These are phyloP conservation scores for Anser brachyrhynchus DNA, from an alignment of 2,113 vertebrate species.

Conservation along the genomic window DNA sequence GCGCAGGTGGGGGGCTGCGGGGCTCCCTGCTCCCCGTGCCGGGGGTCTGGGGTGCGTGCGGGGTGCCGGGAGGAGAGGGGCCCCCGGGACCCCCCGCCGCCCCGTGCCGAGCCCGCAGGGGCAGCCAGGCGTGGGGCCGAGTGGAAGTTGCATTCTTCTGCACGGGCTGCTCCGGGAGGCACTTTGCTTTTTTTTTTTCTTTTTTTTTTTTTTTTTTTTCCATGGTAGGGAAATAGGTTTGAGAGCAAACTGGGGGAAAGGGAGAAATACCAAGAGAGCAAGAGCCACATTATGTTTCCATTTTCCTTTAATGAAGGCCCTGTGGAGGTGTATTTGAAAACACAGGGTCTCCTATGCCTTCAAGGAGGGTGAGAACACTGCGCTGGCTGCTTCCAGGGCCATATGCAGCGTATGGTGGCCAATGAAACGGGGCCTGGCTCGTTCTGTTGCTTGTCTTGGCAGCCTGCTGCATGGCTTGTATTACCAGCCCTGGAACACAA, in stretches of 20 bases:
- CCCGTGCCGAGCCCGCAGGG: conserved; percentile 50
- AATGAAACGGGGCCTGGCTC: conserved; percentile 83
- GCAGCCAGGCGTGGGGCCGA: conserved; percentile 62
- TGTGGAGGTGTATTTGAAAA: conserved; percentile 85
- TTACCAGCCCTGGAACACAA: conserved; percentile 83
- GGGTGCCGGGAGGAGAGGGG: too few relatives aligned
- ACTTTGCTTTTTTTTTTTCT: not conserved
- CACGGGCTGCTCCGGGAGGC: conserved; percentile 53
- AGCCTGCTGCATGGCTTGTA: conserved; percentile 78
- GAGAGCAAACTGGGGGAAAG: conserved; percentile 70
- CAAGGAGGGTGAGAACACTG: conserved; percentile 84
- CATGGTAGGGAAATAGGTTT: conserved; percentile 67
- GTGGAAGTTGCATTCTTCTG: conserved; percentile 73
- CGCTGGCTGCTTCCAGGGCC: conserved; percentile 81
- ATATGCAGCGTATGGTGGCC: conserved; percentile 83
- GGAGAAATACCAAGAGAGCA: conserved; percentile 69
- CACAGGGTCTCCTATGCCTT: conserved; percentile 85
- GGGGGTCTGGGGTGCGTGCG: not conserved
- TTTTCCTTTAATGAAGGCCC: conserved; percentile 84
- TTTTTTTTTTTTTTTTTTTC: conserved; percentile 43
- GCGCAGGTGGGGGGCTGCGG: not conserved
- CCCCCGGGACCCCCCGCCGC: not conserved
- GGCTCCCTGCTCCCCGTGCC: not conserved
- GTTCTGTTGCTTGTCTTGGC: conserved; percentile 84
- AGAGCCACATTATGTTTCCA: conserved; percentile 78